Evolutionary conservation across 2,113 vertebrate species (phyloP), one percentile per base, ranked within the genome.

Genomic region (Pterocles burchelli): DNA sequence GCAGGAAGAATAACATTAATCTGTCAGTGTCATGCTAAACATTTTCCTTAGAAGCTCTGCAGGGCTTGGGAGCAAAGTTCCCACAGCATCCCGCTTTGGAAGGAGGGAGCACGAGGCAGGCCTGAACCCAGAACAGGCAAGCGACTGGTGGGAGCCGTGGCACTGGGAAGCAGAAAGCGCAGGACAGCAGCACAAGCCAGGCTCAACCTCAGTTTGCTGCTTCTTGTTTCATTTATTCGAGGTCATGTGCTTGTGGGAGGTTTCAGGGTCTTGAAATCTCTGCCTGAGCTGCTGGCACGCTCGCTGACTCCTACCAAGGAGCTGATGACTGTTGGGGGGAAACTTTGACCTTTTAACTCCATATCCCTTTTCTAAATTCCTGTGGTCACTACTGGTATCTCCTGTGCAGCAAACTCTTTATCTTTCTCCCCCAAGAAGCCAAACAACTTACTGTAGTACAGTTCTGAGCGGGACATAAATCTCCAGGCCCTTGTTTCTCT

Each of bases 301-400:
- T 78, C 86, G 70, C 55, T 1, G 3, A 36, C 61, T 87, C 51
- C 74, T 84, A 77, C 79, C 88, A 90, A 19, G 81, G 86, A 86
- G 79, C 83, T 10, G 54, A 89, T 89, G 91, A 93, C 92, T 82
- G 90, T 95, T 88, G 90, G 83, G 3, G 4, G 93, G 93, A 91
- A 95, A 71, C 89, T 88, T 88, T 95, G 95, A 95, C 94, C 91
- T 91, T 90, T 94, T 84, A 89, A 95, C 91, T 85, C 87, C 85
- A 90, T 92, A 95, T 87, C 86, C 84, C 86, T 79, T 91, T 95
- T 95, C 82, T 91, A 96, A 92, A 97, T 94, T 90, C 96, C 90
- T 96, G 93, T 7, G 93, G 95, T 95, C 95, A 91, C 87, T 90
- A 38, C 45, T 87, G 90, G 45, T 88, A 88, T 95, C 96, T 96